Percentiles rank a stretch among this genome's conserved stretches.
Conservation (phyloP, 1,140 invertebrate species). For the Pseudomyrmex flavicornis region DNA sequence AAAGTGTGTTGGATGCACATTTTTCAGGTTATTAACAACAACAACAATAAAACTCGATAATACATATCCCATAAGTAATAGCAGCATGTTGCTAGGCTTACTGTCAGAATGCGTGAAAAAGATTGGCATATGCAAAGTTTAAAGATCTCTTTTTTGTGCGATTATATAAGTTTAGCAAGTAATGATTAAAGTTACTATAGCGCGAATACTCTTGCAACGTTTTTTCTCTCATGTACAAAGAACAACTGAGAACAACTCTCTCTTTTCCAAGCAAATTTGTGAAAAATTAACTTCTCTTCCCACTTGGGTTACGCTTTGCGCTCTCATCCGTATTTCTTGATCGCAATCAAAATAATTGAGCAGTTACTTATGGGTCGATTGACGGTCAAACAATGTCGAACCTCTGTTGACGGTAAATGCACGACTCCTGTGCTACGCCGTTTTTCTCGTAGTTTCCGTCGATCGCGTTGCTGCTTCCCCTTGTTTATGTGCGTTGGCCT, state of each 20-base stretch:
- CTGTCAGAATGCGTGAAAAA: not conserved
- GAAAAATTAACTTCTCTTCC: no score
- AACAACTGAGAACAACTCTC: no score
- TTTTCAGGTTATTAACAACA: no score
- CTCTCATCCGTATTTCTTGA: no score
- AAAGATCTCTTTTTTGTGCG: no score
- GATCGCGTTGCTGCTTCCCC: slow-evolving; percentile 87
- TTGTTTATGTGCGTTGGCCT: slow-evolving; percentile 87
- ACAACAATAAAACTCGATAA: not conserved
- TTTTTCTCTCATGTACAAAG: no score
- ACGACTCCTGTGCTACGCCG: slow-evolving; percentile 88
- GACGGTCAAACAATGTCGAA: slow-evolving; percentile 73
- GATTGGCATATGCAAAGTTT: not conserved
- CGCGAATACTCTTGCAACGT: no score
- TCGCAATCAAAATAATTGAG: not conserved
- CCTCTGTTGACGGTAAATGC: slow-evolving; percentile 88
- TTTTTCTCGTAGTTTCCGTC: slow-evolving; percentile 88
- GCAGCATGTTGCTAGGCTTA: not conserved
- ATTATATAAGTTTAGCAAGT: no score
- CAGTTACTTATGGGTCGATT: slow-evolving; percentile 38
- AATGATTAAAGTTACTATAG: no score
- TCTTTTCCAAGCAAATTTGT: no score
- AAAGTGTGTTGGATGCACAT: slow-evolving; percentile 15
- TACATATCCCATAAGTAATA: slow-evolving; percentile 29
- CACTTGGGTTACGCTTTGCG: no score